Percentiles rank a stretch among this genome's conserved stretches.
Evolutionary conservation across 1,140 invertebrate species (phyloP).

Genomic region (Plectrocnemia conspersa): DNA sequence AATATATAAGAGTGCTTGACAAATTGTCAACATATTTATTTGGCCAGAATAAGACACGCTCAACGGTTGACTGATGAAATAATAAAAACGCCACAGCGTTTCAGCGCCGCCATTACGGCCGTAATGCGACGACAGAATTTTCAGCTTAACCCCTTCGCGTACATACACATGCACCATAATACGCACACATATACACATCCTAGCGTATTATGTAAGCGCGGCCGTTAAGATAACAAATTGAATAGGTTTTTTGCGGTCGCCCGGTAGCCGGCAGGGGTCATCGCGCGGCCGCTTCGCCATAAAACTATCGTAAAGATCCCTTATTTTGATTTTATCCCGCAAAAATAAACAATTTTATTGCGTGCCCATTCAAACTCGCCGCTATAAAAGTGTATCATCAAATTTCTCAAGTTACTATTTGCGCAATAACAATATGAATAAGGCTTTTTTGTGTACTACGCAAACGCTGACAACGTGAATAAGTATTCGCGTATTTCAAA

Average conservation of each 20-base stretch:
- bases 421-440: too few relatives aligned
- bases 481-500: background rate
- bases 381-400: constrained; percentile 24
- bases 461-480: background rate
- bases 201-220: constrained; percentile 2
- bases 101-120: too few relatives aligned
- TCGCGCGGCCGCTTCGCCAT: constrained; percentile 11
- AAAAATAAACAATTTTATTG: constrained; percentile 26
- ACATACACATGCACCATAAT: too few relatives aligned
- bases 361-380: constrained; percentile 17
- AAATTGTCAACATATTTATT: too few relatives aligned
- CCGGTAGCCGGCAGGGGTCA: constrained; percentile 16
- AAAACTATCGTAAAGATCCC: constrained; percentile 25
- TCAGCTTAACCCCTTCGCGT: too few relatives aligned
- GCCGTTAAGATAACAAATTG: constrained; percentile 8
- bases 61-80: too few relatives aligned
- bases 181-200: background rate
- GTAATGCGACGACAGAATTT: too few relatives aligned
- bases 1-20: too few relatives aligned
- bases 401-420: constrained; percentile 15
- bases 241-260: constrained; percentile 12
- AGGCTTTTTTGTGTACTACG: background rate
- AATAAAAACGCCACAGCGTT: too few relatives aligned
- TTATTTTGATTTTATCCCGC: constrained; percentile 25
- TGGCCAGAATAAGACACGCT: too few relatives aligned